Percentiles rank a stretch among this genome's conserved stretches.
Conservation (phyloP, 2,113 vertebrate genomes). For the Psittacara wagleri region DNA sequence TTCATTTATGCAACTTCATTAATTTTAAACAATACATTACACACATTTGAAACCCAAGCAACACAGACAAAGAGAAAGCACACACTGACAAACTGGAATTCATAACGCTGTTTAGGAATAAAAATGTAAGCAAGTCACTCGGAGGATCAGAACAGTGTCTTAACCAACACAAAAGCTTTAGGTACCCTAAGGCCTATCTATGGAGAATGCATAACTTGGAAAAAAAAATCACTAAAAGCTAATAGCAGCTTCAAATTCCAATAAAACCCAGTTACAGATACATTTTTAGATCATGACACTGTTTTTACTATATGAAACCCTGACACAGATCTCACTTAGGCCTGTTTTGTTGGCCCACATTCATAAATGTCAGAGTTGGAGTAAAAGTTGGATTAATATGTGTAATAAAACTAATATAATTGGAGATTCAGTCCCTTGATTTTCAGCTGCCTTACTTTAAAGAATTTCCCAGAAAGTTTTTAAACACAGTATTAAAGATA, state of each 20-base stretch:
- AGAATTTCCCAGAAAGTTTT: slow-evolving; percentile 1
- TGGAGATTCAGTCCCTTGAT: neutral
- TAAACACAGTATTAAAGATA: slow-evolving; percentile 18
- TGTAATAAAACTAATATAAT: neutral
- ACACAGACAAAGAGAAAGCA: neutral
- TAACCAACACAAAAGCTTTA: neutral
- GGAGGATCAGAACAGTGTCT: neutral
- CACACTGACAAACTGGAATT: neutral
- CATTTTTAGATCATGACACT: neutral
- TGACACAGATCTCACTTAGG: neutral
- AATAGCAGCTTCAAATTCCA: slow-evolving; percentile 38
- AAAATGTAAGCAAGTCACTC: neutral
- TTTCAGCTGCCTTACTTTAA: slow-evolving; percentile 14
- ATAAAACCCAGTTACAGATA: slow-evolving; percentile 47
- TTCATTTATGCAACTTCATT: neutral
- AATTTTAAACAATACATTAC: neutral
- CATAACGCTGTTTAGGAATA: neutral
- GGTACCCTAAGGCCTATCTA: neutral
- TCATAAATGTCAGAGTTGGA: neutral
- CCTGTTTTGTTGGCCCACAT: neutral
- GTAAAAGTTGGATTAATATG: neutral
- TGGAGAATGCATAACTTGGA: neutral
- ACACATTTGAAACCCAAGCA: neutral
- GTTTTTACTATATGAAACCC: neutral
- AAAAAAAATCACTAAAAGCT: neutral